phyloP scores from a whole-genome alignment of 2,888 invertebrate genomes.

The Tenodera sinensis region DNA sequence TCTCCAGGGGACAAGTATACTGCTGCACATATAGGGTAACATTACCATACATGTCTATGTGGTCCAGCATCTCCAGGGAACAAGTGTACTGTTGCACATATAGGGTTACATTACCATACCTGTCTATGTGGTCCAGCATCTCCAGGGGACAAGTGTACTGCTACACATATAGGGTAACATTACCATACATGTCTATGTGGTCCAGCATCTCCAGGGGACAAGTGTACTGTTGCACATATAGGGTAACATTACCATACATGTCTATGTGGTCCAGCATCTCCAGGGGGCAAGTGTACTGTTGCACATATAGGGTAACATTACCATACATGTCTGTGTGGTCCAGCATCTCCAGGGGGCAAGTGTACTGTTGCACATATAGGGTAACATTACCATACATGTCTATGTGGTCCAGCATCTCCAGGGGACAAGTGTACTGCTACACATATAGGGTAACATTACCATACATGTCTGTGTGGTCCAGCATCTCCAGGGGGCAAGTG shows the following conservation, averaged over 20 bases:
- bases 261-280: conserved; percentile 89
- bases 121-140: too few relatives aligned
- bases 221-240: too few relatives aligned
- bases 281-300: conserved; percentile 78
- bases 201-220: too few relatives aligned
- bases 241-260: conserved; percentile 41
- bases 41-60: too few relatives aligned
- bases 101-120: too few relatives aligned
- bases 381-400: conserved; percentile 39
- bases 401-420: conserved; percentile 47
- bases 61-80: too few relatives aligned
- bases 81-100: too few relatives aligned
- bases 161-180: too few relatives aligned
- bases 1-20: too few relatives aligned
- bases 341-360: conserved; percentile 77
- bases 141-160: too few relatives aligned
- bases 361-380: conserved; percentile 78
- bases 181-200: too few relatives aligned
- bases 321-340: conserved; percentile 70
- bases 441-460: conserved; percentile 57
- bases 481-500: conserved; percentile 72
- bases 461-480: conserved; percentile 75
- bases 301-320: conserved; percentile 44
- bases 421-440: conserved; percentile 74
- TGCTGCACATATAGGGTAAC: too few relatives aligned